Evolutionary conservation across 2,888 invertebrate genomes (phyloP), one percentile per base, ranked within the genome.

Genomic region (Meghimatium bilineatum): DNA sequence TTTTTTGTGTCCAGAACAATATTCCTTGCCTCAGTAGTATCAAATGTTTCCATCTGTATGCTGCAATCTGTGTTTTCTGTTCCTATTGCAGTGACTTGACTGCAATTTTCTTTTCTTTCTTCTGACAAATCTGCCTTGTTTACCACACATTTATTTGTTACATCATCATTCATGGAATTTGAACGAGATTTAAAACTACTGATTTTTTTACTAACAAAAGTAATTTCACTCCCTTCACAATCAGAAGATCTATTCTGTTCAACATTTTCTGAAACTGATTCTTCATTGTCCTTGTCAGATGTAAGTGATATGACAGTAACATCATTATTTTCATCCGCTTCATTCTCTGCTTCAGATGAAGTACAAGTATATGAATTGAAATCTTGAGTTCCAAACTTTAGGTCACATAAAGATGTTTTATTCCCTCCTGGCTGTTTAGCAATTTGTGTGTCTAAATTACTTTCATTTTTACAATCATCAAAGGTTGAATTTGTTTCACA

Each of bases 161-260:
- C 1, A 52, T 32, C 32, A 52, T 74, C 52, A 74, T 29, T n/a
- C 44, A 52, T 74, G 52, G 74, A 74, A 74, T 74, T 17, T 52
- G 20, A 29, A 17, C 2, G 3, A 32, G 0, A 52, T 72, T n/a
- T 74, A 5, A 74, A 74, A 44, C 52, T 3, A 52, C 52, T 52
- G 26, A 34, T 20, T 8, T 74, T 49, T 29, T 49, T 44, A 52
- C n/a, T 26, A 20, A 74, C 29, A 29, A 10, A 32, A 49, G 49
- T 74, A 26, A 12, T 38, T 38, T 29, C 49, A 1, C 29, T 38
- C 29, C 17, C 44, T 72, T 49, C 72, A 49, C 44, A 49, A 6
- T 72, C 72, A 14, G 72, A 49, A n/a, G 72, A 72, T 44, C 12
- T 74, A 52, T 14, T 29, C 1, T n/a, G n/a, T n/a, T n/a, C 10